phyloP scores from a whole-genome alignment of 2,888 invertebrate species.

The Trichopoda pennipes region DNA sequence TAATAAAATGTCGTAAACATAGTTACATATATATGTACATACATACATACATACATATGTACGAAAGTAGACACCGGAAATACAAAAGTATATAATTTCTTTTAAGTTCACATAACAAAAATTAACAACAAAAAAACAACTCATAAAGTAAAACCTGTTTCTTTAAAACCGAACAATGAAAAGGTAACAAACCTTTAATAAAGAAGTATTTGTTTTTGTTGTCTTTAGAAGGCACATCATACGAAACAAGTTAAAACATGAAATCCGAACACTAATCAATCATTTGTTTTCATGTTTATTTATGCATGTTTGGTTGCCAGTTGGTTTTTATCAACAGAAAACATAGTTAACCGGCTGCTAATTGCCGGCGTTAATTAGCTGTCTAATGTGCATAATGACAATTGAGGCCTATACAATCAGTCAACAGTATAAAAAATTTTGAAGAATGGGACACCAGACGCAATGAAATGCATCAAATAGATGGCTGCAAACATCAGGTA shows the following conservation, averaged over 20 bases:
- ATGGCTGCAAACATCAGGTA: no score
- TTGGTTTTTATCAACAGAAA: background rate
- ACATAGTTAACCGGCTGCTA: background rate
- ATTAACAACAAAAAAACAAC: constrained; percentile 13
- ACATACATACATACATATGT: no score
- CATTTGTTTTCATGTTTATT: constrained; percentile 27
- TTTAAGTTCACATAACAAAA: constrained; percentile 14
- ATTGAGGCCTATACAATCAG: no score
- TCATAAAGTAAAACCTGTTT: constrained; percentile 34
- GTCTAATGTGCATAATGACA: no score
- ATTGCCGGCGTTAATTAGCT: no score
- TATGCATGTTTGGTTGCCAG: background rate
- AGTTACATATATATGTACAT: background rate
- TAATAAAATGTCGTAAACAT: background rate
- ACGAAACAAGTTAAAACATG: constrained; percentile 34
- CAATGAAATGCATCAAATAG: no score
- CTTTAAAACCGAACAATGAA: constrained; percentile 25
- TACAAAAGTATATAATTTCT: constrained; percentile 35
- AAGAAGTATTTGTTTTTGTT: constrained; percentile 1
- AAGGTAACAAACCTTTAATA: constrained; percentile 36
- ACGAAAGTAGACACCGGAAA: constrained; percentile 32
- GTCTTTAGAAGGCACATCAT: constrained; percentile 12
- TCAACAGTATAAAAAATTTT: no score
- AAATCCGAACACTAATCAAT: constrained; percentile 57
- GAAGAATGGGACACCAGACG: no score